Base-by-base conservation (phyloP, 2,797 vertebrate species). In the Sebastes jordani region DNA sequence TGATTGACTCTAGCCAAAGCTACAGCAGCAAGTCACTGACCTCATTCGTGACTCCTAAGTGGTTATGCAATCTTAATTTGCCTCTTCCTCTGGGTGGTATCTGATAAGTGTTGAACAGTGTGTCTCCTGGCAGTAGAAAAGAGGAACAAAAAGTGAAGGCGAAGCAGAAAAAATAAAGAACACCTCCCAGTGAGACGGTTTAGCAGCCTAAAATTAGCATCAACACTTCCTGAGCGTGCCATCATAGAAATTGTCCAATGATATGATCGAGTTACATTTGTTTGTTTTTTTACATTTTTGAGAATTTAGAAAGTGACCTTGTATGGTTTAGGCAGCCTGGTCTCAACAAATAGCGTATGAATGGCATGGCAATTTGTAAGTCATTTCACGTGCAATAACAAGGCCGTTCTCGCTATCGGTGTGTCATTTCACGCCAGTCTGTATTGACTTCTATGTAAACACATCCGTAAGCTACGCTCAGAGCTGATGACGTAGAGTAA, bases 51-150 rank as follows among this genome's bases (percentile, higher is more conserved):
- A 46, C 3, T 71, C 7, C 5, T 71, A 59, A 82, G 67, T 61
- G n/a, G 72, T 91, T 91, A 85, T n/a, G 25, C 64, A 92, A 90
- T 75, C 54, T 81, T 79, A 83, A 82, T 89, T 83, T 87, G 74
- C 81, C 63, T 78, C 80, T 89, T 92, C 85, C 86, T 89, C 86
- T 80, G 84, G 71, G 74, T 75, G 87, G 82, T 74, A 71, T 84
- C 78, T 78, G 86, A 88, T 89, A 80, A 90, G 80, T 86, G 79
- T 73, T 77, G 67, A 85, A 87, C 82, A 80, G 59, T 82, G 22
- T 84, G 83, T 86, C 61, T 88, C 64, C 54, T 83, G 76, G 63
- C 87, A 86, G 77, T 71, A 78, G 75, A 90, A 86, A 90, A 90
- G 67, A 90, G 88, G 88, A 93, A 92, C 78, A 54, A 88, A 77